Evolutionary conservation across 92 coral and sea anemone species (phyloP), one percentile per base, ranked within the genome.

Genomic region (Plumapathes pennacea): DNA sequence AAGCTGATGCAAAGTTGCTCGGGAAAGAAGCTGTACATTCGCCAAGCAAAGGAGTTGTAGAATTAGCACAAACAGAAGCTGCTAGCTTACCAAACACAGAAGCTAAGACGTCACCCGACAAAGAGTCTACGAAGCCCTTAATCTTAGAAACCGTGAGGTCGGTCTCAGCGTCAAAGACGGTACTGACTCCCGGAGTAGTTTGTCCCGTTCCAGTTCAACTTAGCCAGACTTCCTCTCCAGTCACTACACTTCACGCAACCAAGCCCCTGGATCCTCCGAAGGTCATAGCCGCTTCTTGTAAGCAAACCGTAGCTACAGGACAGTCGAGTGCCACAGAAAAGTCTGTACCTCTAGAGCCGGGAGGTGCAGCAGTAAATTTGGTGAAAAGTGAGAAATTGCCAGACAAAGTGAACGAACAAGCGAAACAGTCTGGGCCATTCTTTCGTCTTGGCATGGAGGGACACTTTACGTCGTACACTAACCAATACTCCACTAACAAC

Each of bases 401-500:
- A 20, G 60, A 38, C 5, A 27, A 29, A 31, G 41, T 23, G n/a
- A 14, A 14, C 20, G 69, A 64, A 27, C 23, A 55, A 24, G 13
- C 28, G 33, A 59, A 56, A 43, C 69, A 67, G 0, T 25, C 26
- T 29, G 72, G 57, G 4, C 77, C 80, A 14, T 55, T 92, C 22
- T 92, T 92, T 55, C 82, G 83, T 36, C 80, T 92, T 33, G 98
- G 98, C 20, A 76, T 80, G 80, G 98, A 92, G 74, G 85, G 85
- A 10, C 80, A 71, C 59, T 92, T 84, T 46, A 71, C 82, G 0
- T 57, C 51, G 3, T 92, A 88, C 60, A 57, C 84, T 28, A 92
- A 92, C 47, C 98, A 92, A 38, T 92, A 61, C 46, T 50, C 85
- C 4, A 77, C 69, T 36, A 89, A 92, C 69, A 62, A 86, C n/a